A percentile compares a stretch with the other conserved stretches of the same genome.
Conservation (phyloP, 2,888 invertebrate genomes). For the Erebia palarica region DNA sequence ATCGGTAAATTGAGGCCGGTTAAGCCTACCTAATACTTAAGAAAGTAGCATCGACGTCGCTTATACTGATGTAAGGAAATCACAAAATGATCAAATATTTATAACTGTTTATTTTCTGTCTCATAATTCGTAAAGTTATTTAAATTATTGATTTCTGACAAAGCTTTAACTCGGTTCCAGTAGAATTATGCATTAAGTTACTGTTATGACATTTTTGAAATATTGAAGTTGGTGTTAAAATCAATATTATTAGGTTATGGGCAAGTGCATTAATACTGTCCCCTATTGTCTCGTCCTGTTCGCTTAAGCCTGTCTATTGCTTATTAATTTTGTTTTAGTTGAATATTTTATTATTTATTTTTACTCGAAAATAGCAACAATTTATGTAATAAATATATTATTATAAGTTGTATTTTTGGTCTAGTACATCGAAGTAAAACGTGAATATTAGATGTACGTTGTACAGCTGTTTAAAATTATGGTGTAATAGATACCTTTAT, state of each 20-base stretch:
- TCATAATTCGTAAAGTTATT: slow-evolving; percentile 79
- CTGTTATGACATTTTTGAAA: slow-evolving; percentile 78
- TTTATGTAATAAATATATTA: slow-evolving; percentile 59
- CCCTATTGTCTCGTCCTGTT: slow-evolving; percentile 76
- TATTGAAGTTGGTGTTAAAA: slow-evolving; percentile 82
- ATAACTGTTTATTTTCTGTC: slow-evolving; percentile 79
- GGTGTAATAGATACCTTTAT: slow-evolving; percentile 45
- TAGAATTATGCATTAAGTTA: slow-evolving; percentile 81
- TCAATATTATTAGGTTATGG: slow-evolving; percentile 81
- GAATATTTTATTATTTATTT: slow-evolving; percentile 82
- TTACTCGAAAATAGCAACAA: slow-evolving; percentile 62
- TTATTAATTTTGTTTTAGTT: slow-evolving; percentile 79
- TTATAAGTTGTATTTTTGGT: slow-evolving; percentile 53
- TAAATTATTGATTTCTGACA: slow-evolving; percentile 81
- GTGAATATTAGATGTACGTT: slow-evolving; percentile 57
- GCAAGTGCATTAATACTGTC: slow-evolving; percentile 82
- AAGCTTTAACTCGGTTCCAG: slow-evolving; percentile 83
- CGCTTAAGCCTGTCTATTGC: slow-evolving; percentile 77
- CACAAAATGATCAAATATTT: slow-evolving; percentile 80
- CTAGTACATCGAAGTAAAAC: slow-evolving; percentile 63
- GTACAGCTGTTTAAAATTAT: slow-evolving; percentile 48
- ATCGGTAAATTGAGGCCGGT: slow-evolving; percentile 38
- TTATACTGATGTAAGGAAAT: slow-evolving; percentile 59
- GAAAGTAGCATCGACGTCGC: slow-evolving; percentile 59
- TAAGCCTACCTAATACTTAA: slow-evolving; percentile 43